phyloP scores from a whole-genome alignment of 2,113 vertebrate genomes.

The Gnathonemus longibarbis region DNA sequence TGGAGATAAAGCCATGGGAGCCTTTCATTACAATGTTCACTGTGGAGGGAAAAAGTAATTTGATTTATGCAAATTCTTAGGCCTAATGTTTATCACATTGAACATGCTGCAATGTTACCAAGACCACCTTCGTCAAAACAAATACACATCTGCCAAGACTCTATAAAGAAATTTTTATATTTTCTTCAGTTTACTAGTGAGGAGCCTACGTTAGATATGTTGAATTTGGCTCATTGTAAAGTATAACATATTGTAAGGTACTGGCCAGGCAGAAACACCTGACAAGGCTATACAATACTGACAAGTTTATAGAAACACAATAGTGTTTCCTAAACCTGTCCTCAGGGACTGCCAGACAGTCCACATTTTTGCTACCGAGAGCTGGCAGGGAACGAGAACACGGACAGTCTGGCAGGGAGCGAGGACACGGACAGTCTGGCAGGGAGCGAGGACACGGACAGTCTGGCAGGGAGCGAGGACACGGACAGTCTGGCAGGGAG shows the following conservation, averaged over 20 bases:
- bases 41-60: conserved; percentile 39
- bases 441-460: no score
- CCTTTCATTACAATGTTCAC: conserved; percentile 74
- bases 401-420: no score
- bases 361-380: no score
- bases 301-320: not conserved
- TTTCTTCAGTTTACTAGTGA: not conserved
- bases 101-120: conserved; percentile 13
- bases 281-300: not conserved
- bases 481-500: no score
- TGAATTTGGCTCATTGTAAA: not conserved
- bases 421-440: no score
- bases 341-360: not conserved
- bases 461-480: no score
- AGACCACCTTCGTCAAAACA: not conserved
- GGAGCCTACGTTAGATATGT: not conserved
- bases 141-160: not conserved
- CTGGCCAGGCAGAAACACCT: not conserved
- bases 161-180: not conserved
- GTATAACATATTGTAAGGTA: not conserved
- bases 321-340: not conserved
- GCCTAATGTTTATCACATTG: not conserved
- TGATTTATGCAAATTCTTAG: not conserved
- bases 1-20: conserved; percentile 73
- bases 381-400: no score